Conservation (phyloP, 2,113 vertebrate species). For the Trematocara marginatum region DNA sequence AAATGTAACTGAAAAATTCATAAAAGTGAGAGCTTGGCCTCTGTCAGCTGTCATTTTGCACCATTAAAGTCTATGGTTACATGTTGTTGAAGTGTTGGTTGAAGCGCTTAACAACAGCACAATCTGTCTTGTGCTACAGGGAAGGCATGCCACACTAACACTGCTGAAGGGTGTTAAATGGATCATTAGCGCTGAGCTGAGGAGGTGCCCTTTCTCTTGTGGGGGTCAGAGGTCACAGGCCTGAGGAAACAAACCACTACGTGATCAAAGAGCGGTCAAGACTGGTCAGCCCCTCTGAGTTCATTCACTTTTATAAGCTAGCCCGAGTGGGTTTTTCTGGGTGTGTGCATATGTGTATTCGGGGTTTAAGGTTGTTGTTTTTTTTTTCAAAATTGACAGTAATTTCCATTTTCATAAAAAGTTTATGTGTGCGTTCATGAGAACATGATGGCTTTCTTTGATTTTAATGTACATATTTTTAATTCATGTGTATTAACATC, state of each 20-base stretch:
- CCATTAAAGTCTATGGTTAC: background rate
- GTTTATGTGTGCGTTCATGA: background rate
- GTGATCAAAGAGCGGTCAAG: conserved; percentile 75
- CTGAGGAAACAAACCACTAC: conserved; percentile 81
- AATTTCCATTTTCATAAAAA: background rate
- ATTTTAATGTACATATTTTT: background rate
- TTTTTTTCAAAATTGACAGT: background rate
- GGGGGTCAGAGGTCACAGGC: conserved; percentile 75
- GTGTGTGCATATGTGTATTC: background rate
- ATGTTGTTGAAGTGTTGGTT: conserved; percentile 19
- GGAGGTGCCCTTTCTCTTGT: conserved; percentile 36
- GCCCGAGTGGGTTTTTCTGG: background rate
- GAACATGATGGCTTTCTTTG: background rate
- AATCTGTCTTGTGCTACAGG: background rate
- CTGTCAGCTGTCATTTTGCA: conserved; percentile 26
- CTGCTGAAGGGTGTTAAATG: conserved; percentile 77
- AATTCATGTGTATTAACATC: background rate
- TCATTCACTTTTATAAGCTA: conserved; percentile 70
- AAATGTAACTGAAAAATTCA: conserved; percentile 32
- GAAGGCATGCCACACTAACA: conserved; percentile 7
- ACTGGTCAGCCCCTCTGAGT: conserved; percentile 45
- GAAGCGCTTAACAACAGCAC: conserved; percentile 3
- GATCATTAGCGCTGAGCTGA: conserved; percentile 83
- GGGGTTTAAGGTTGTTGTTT: background rate
- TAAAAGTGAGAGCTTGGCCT: background rate